These are phyloP conservation scores for Lithobius niger DNA, from an alignment of 1,140 invertebrate species.

Conservation along the genomic window DNA sequence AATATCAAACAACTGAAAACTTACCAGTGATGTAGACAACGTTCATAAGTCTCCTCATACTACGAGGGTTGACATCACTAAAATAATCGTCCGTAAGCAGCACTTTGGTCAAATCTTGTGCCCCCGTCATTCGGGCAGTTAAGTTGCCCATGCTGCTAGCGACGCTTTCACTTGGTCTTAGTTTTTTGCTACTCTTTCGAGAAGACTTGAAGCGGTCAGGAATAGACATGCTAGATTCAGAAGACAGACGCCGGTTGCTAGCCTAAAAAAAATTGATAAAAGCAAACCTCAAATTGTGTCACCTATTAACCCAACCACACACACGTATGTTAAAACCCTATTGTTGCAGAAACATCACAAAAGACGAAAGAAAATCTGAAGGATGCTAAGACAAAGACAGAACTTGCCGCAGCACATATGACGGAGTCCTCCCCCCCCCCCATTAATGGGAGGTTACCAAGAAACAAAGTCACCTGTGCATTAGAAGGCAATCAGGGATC, in stretches of 20 bases:
- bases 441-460: no score
- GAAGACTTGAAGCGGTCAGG: slow-evolving; percentile 15
- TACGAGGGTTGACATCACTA: slow-evolving; percentile 92
- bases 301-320: slow-evolving; percentile 2
- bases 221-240: slow-evolving; percentile 47
- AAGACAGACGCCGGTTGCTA: slow-evolving; percentile 55
- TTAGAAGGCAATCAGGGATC: no score
- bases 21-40: slow-evolving; percentile 88
- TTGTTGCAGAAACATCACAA: no score
- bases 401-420: no score
- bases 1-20: no score
- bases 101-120: slow-evolving; percentile 35
- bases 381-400: no score
- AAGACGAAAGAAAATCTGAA: no score
- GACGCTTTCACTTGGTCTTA: slow-evolving; percentile 56
- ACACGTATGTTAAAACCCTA: no score
- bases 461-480: no score
- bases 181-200: slow-evolving; percentile 20
- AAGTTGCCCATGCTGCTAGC: slow-evolving; percentile 71
- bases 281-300: no score
- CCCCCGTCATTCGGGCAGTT: slow-evolving; percentile 18
- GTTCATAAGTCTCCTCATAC: slow-evolving; percentile 92
- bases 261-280: slow-evolving; percentile 27
- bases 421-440: no score
- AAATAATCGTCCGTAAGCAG: slow-evolving; percentile 89